These are phyloP conservation scores for Cyphomyrus discorhynchus DNA, from an alignment of 2,113 vertebrate genomes.

Conservation along the genomic window DNA sequence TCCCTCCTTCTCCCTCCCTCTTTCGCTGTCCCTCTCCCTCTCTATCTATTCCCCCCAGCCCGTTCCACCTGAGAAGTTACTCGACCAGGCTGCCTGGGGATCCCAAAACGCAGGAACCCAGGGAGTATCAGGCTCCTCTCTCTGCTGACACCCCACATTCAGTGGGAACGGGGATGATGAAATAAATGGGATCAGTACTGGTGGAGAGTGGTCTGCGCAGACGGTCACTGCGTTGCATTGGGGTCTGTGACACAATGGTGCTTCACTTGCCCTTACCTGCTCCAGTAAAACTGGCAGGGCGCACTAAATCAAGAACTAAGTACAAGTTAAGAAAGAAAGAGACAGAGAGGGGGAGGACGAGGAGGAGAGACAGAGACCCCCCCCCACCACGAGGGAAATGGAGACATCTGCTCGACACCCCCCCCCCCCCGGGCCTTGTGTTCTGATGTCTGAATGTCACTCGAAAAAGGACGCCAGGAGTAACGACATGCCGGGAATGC, in stretches of 20 bases:
- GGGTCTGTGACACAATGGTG: not conserved
- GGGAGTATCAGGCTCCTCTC: not conserved
- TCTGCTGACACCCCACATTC: not conserved
- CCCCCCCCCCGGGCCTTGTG: not conserved
- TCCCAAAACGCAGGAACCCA: not conserved
- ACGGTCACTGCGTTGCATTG: not conserved
- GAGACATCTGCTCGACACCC: not conserved
- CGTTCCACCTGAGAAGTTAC: not conserved
- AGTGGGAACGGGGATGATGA: not conserved
- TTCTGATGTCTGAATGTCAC: conserved; percentile 9
- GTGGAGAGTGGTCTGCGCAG: not conserved
- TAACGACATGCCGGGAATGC: not conserved
- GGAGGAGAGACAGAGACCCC: not conserved
- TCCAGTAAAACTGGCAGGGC: not conserved
- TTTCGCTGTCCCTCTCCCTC: not conserved
- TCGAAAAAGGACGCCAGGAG: not conserved
- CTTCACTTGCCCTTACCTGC: not conserved
- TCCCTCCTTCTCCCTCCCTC: no score
- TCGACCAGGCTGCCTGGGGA: not conserved
- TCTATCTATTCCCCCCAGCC: not conserved
- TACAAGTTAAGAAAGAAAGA: not conserved
- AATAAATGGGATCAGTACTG: not conserved
- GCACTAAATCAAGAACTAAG: not conserved
- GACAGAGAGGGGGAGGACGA: not conserved
- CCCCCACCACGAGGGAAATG: not conserved